Base-by-base conservation (phyloP, 2,888 invertebrate species). In the Caenorhabditis parvicauda region DNA sequence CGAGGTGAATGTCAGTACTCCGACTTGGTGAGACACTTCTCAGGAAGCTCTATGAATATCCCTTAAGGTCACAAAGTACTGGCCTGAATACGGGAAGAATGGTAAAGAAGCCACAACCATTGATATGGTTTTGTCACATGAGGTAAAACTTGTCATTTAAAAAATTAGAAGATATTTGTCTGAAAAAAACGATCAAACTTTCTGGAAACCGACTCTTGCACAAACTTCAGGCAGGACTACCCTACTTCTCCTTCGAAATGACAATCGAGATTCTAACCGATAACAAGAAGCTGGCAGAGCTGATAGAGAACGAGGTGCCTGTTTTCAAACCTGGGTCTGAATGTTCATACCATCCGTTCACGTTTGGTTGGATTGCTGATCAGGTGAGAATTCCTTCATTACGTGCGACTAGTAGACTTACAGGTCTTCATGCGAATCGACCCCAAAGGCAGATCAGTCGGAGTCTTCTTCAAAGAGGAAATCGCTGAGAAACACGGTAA, bases 11-110 rank as follows among this genome's bases (percentile, higher is more conserved):
- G 82, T 41, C 70, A 79, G 22, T 82, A 82, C 63, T 64, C 75
- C 17, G 74, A 79, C 32, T 12, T 12, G 35, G 35, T 32, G 35
- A 32, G n/a, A 32, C 7, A 12, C n/a, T 32, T 32, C n/a, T 70
- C 58, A n/a, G n/a, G n/a, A n/a, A n/a, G n/a, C n/a, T n/a, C n/a
- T n/a, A n/a, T n/a, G n/a, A n/a, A n/a, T n/a, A 17, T 19, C 9
- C 7, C 9, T 41, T 32, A 52, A 57, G 37, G 78, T 83, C 0
- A 60, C 70, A 19, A 74, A 70, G 27, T 80, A 81, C 59, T 83
- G 83, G 83, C 82, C 82, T 35, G 81, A 82, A 49, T 83, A 82
- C 74, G 81, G 75, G 6, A 73, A 78, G 53, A 80, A 82, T 67
- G 82, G 82, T 14, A 83, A 83, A 60, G 74, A 77, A 32, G 59